Evolutionary conservation across 2,113 vertebrate species (phyloP), one percentile per base, ranked within the genome.

Genomic region (Noctilio leporinus): DNA sequence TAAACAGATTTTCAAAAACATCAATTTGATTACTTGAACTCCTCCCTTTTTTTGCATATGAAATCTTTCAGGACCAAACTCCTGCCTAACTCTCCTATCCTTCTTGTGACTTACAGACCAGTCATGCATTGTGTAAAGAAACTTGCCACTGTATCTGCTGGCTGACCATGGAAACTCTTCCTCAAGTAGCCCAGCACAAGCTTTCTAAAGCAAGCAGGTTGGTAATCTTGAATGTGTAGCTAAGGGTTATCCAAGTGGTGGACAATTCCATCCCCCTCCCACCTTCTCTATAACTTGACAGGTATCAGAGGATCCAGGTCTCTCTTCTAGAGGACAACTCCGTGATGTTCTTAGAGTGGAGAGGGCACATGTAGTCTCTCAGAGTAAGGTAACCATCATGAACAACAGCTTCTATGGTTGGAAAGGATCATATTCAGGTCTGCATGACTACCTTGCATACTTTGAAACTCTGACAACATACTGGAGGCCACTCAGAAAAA

Each of bases 401-500:
- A 70, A 82, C 19, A n/a, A 62, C 43, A 5, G n/a, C 7, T 72
- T 40, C 17, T 47, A 38, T 35, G 19, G 17, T 38, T 69, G 65
- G 72, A 33, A 10, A 49, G 45, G 47, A 47, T 33, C 72, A 49
- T 30, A 75, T 49, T 75, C 45, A 49, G 16, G 72, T 75, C 43
- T 73, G 40, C 26, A 17, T 8, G 45, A 33, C 26, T 33, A 75
- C 43, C 28, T 2, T 33, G 14, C 7, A 33, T 33, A 43, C 43
- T 75, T 33, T 33, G 17, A 49, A 75, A n/a, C 72, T 40, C 65
- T 49, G 72, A 49, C 16, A 75, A 30, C 45, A 11, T 20, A 75
- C 15, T 19, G 4, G 28, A 75, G 28, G 45, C 45, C 72, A 75
- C 30, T 49, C 45, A 75, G 16, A 75, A 75, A 98, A 99, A 99